A percentile compares a stretch with the other conserved stretches of the same genome.
phyloP scores from a whole-genome alignment of 1,140 invertebrate species.

The Cydia strobilella region DNA sequence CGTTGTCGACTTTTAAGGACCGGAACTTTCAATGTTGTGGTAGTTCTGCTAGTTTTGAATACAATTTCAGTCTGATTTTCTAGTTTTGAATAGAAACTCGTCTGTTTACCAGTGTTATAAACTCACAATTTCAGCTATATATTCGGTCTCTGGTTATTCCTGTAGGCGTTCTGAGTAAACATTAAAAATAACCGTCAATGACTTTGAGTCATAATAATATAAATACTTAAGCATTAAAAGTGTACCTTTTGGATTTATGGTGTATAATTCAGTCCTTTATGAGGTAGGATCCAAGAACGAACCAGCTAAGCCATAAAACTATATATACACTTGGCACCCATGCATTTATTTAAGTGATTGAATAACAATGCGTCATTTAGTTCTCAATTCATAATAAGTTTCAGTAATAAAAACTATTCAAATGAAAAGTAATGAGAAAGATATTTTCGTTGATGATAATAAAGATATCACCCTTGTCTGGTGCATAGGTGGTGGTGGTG shows the following conservation, averaged over 20 bases:
- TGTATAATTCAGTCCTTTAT: slow-evolving; percentile 9
- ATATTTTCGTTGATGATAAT: too few species aligned
- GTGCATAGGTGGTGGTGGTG: too few species aligned
- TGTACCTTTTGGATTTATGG: slow-evolving; percentile 13
- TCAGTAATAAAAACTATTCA: neutral
- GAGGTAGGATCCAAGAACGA: slow-evolving; percentile 13
- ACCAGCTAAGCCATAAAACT: slow-evolving; percentile 11
- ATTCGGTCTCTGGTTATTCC: neutral
- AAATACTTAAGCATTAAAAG: slow-evolving; percentile 24
- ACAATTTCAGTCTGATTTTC: too few species aligned
- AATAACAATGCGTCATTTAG: neutral
- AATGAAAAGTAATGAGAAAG: too few species aligned
- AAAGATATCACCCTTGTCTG: too few species aligned
- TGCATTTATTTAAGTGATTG: slow-evolving; percentile 12
- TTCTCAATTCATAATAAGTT: slow-evolving; percentile 2
- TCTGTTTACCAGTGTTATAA: too few species aligned
- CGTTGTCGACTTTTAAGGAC: too few species aligned
- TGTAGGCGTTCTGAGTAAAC: slow-evolving; percentile 4
- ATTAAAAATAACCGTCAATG: slow-evolving; percentile 20
- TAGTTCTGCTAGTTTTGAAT: too few species aligned
- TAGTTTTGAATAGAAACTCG: too few species aligned
- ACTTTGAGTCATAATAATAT: neutral
- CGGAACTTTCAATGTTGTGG: too few species aligned
- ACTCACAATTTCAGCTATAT: too few species aligned
- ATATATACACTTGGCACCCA: slow-evolving; percentile 16